These are phyloP conservation scores for Oryzias javanicus DNA, from an alignment of 2,113 vertebrate species.

Conservation along the genomic window DNA sequence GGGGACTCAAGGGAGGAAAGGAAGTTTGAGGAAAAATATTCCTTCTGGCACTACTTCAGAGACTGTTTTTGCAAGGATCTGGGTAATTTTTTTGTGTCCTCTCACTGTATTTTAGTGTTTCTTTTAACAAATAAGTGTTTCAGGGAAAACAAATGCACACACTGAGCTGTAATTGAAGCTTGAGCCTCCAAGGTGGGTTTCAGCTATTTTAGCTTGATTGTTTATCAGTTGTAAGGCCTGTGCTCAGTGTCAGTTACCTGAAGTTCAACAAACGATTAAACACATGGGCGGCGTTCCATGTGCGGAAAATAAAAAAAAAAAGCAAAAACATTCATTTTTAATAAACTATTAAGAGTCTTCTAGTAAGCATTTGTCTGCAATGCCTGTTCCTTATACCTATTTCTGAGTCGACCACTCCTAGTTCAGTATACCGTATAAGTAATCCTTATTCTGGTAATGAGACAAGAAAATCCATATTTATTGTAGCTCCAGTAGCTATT, in stretches of 20 bases:
- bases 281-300: not conserved
- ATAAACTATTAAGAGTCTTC: not conserved
- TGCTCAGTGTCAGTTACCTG: slow-evolving; percentile 39
- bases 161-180: slow-evolving; percentile 21
- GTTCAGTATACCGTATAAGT: not conserved
- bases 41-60: slow-evolving; percentile 58
- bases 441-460: not conserved
- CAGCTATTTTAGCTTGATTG: slow-evolving; percentile 32
- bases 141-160: slow-evolving; percentile 40
- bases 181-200: slow-evolving; percentile 31
- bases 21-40: slow-evolving; percentile 57
- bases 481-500: not conserved
- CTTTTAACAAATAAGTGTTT: slow-evolving; percentile 35
- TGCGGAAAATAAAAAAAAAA: not conserved
- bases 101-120: slow-evolving; percentile 44
- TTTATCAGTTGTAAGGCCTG: slow-evolving; percentile 26
- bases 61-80: slow-evolving; percentile 57
- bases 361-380: not conserved
- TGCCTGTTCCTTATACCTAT: not conserved
- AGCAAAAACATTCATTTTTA: not conserved
- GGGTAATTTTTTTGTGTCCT: slow-evolving; percentile 45
- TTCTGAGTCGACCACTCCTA: not conserved
- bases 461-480: slow-evolving; percentile 7
- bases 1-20: slow-evolving; percentile 38
- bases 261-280: slow-evolving; percentile 42